Base-by-base conservation (phyloP, 2,888 invertebrate species). In the Torymus texanus region DNA sequence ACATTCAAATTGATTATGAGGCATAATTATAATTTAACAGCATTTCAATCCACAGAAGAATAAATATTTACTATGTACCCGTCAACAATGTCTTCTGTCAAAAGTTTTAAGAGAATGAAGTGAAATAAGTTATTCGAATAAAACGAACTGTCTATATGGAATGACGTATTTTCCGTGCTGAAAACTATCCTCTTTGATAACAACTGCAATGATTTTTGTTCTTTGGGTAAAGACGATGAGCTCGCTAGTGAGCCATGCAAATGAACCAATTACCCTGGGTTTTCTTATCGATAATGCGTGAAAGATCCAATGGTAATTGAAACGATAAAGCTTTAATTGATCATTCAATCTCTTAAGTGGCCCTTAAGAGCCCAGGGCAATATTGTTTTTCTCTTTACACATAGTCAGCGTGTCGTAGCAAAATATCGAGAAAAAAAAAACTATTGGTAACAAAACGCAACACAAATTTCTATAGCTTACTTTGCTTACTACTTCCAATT, bases 301-400 rank as follows among this genome's bases (percentile, higher is more conserved):
- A 78, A 68, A 79, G 67, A 79, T 81, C 66, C 66, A 53, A 2
- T 63, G 59, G 77, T 81, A 79, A 79, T 79, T 79, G 75, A 70
- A 77, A 61, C 67, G 71, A 79, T 79, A 81, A 81, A 75, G 53
- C 53, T 77, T 79, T 81, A 81, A 79, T 81, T 81, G 81, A 81
- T 80, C 82, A 75, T 82, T 81, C 77, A 80, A 82, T 82, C 81
- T 78, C 62, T 56, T 78, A 79, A 79, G 76, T 79, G 82, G 81
- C 78, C 76, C 78, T 78, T 79, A 79, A 74, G 21, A 70, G 65
- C 24, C 41, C 56, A 13, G 18, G 41, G 16, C 75, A 78, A 70
- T 70, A 77, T 78, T 80, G 55, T 65, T 75, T 81, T 78, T 71
- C 56, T 61, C 18, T n/a, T 56, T n/a, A 5, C 4, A 10, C 10